Evolutionary conservation across 1,140 invertebrate species (phyloP).

Genomic region (Plectrocnemia conspersa): DNA sequence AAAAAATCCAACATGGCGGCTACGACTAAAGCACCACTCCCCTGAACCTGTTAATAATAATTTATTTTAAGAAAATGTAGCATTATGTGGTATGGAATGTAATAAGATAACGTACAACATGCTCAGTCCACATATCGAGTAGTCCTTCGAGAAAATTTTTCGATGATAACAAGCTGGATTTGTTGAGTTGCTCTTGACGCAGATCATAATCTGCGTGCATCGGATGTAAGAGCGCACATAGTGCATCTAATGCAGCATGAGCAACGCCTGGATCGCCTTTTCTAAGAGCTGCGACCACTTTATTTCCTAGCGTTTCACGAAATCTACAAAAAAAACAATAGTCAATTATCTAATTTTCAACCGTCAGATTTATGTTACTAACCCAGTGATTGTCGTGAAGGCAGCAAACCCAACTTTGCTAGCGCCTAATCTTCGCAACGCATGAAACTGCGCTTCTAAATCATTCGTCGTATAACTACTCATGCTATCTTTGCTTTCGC

Average conservation of each 20-base stretch:
- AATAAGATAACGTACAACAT: conserved; percentile 70
- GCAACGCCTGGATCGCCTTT: conserved; percentile 85
- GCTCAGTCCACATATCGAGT: conserved; percentile 91
- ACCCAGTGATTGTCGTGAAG: conserved; percentile 88
- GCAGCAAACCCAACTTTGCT: conserved; percentile 97
- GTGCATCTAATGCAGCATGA: conserved; percentile 94
- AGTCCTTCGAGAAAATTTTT: conserved; percentile 89
- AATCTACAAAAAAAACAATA: conserved; percentile 57
- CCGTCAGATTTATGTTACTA: conserved; percentile 34
- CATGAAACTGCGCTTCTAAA: conserved; percentile 91
- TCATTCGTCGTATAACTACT: conserved; percentile 61
- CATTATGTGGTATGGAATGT: background rate
- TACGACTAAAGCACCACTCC: conserved; percentile 74
- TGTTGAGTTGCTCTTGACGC: conserved; percentile 96
- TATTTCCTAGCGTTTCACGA: conserved; percentile 88
- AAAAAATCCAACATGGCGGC: conserved; percentile 97
- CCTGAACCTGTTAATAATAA: conserved; percentile 40
- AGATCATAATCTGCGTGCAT: conserved; percentile 96
- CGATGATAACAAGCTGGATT: conserved; percentile 89
- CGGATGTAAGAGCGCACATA: conserved; percentile 97
- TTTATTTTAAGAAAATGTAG: no score
- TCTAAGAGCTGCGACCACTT: conserved; percentile 87
- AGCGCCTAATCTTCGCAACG: conserved; percentile 85
- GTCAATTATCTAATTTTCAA: conserved; percentile 5
- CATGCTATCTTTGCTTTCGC: conserved; percentile 63